phyloP scores from a whole-genome alignment of 2,113 vertebrate genomes.

The Zosterops japonicus region DNA sequence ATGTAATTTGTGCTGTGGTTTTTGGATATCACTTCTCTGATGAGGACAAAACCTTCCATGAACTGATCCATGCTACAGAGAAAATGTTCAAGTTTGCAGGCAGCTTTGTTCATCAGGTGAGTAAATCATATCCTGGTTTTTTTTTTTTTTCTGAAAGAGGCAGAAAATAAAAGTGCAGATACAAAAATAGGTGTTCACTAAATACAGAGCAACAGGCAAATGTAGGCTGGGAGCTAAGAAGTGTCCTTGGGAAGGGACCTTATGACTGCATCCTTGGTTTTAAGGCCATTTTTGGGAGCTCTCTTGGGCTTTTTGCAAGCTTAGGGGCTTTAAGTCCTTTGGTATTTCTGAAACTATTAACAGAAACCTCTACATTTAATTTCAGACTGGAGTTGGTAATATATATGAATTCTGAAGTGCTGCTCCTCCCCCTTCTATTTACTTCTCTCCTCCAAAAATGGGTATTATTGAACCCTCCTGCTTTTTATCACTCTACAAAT shows the following conservation, averaged over 20 bases:
- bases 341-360: background rate
- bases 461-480: background rate
- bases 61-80: conserved; percentile 29
- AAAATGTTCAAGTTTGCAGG: conserved; percentile 1
- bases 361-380: background rate
- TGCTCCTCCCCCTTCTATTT: background rate
- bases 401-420: background rate
- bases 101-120: conserved; percentile 9
- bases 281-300: background rate
- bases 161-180: background rate
- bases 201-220: background rate
- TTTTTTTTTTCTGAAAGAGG: background rate
- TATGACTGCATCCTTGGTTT: background rate
- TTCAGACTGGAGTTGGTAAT: background rate
- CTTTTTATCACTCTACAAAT: background rate
- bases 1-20: conserved; percentile 57
- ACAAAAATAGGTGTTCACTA: background rate
- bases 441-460: background rate
- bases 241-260: background rate
- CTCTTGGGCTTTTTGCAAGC: background rate
- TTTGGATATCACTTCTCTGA: conserved; percentile 57
- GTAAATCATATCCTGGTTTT: background rate
- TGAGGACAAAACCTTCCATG: conserved; percentile 59
- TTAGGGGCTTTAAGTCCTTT: background rate
- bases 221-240: background rate